A percentile compares a stretch with the other conserved stretches of the same genome.
Evolutionary conservation across 2,113 vertebrate genomes (phyloP).

Genomic region (Rhegmatorhina hoffmannsi): DNA sequence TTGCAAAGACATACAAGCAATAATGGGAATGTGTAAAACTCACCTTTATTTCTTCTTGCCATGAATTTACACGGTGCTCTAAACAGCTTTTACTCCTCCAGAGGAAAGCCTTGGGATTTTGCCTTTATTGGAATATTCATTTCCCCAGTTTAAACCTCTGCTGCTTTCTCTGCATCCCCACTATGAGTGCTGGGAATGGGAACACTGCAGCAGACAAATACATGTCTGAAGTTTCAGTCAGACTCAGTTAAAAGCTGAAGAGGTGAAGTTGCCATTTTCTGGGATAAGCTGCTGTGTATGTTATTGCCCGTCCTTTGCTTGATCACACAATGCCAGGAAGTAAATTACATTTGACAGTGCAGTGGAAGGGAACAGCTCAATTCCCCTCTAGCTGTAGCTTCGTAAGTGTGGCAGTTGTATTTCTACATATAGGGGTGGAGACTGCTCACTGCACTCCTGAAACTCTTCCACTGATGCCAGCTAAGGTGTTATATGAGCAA

Average conservation of each 20-base stretch:
- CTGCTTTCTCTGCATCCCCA: background rate
- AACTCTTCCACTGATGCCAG: background rate
- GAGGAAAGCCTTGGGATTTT: conserved; percentile 61
- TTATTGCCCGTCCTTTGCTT: conserved; percentile 53
- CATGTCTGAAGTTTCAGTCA: background rate
- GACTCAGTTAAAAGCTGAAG: conserved; percentile 19
- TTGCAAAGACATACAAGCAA: conserved; percentile 80
- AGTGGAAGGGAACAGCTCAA: conserved; percentile 49
- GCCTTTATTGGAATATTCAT: background rate
- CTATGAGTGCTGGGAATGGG: background rate
- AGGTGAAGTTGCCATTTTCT: conserved; percentile 31
- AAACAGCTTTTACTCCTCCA: conserved; percentile 72
- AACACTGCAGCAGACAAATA: background rate
- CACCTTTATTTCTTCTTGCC: conserved; percentile 80
- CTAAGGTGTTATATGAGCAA: background rate
- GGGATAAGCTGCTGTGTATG: conserved; percentile 3
- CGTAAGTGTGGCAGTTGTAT: background rate
- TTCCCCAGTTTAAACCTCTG: background rate
- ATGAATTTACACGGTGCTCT: conserved; percentile 75
- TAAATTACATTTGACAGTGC: conserved; percentile 56
- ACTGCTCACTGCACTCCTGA: background rate
- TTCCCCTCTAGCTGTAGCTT: conserved; percentile 13
- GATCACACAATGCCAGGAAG: conserved; percentile 52
- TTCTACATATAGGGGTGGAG: background rate
- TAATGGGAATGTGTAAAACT: conserved; percentile 81